Evolutionary conservation across 1,140 invertebrate species (phyloP).

Genomic region (Drosophila ercepeae): DNA sequence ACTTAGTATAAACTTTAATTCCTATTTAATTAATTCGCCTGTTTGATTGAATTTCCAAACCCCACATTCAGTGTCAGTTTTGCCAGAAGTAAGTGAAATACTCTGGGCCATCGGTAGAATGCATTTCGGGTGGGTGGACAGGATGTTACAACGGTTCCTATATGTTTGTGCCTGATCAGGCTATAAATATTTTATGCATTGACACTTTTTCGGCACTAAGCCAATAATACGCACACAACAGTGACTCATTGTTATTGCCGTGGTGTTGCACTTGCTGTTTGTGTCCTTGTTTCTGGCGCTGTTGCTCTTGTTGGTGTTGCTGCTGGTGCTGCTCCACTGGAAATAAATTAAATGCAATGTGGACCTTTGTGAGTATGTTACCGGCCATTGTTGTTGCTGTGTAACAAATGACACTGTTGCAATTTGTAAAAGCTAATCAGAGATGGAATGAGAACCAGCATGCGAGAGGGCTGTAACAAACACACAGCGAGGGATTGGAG

Average conservation of each 20-base stretch:
- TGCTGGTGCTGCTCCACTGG: constrained; percentile 26
- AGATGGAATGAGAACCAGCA: constrained; percentile 32
- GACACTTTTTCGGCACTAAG: constrained; percentile 62
- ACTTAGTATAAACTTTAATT: background rate
- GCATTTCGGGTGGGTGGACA: background rate
- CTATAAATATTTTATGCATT: constrained; percentile 66
- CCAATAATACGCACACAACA: constrained; percentile 59
- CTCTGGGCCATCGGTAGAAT: background rate
- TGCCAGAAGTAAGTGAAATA: constrained; percentile 30
- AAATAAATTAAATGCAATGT: constrained; percentile 74
- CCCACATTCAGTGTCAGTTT: constrained; percentile 19
- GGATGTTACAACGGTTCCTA: constrained; percentile 19
- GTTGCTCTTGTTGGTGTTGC: constrained; percentile 10
- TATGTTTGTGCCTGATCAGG: constrained; percentile 27
- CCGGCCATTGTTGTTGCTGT: constrained; percentile 25
- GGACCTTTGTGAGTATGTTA: constrained; percentile 37
- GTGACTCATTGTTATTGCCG: constrained; percentile 50
- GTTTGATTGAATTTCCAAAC: constrained; percentile 16
- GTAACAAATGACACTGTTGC: constrained; percentile 74
- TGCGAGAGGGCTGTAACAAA: background rate
- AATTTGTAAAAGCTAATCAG: constrained; percentile 76
- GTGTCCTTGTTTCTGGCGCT: constrained; percentile 13
- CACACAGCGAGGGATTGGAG: constrained; percentile 22
- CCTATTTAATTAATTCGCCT: constrained; percentile 6
- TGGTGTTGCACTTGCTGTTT: constrained; percentile 18